Conservation (phyloP, 2,797 vertebrate species). For the Discoglossus pictus region DNA sequence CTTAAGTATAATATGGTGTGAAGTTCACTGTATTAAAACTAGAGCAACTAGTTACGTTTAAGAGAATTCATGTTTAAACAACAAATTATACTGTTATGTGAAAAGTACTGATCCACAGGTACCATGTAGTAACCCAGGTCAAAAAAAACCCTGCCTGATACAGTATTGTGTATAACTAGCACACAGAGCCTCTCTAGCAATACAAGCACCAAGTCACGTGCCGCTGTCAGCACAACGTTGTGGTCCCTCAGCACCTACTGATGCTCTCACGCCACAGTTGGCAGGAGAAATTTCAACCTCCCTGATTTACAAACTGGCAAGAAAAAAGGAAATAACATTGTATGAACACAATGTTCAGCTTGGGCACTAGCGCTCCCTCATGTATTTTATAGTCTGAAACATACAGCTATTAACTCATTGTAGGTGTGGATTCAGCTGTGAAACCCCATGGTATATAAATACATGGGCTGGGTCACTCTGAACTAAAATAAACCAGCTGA, state of each 20-base stretch:
- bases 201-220: slow-evolving; percentile 1
- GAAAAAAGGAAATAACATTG: slow-evolving; percentile 22
- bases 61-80: no score
- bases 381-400: background rate
- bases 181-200: slow-evolving; percentile 33
- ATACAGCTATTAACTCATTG: background rate
- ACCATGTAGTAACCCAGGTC: no score
- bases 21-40: no score
- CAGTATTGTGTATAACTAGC: background rate
- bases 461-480: no score
- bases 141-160: no score
- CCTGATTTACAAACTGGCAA: slow-evolving; percentile 15
- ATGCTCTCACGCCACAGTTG: slow-evolving; percentile 12
- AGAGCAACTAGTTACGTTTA: no score
- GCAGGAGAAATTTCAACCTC: slow-evolving; percentile 7
- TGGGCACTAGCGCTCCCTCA: background rate
- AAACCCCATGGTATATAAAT: no score
- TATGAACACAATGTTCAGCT: slow-evolving; percentile 34
- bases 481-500: no score
- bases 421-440: no score
- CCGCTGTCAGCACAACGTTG: background rate
- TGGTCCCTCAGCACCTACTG: background rate
- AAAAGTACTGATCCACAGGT: no score
- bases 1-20: no score
- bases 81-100: no score